A percentile compares a stretch with the other conserved stretches of the same genome.
Evolutionary conservation across 2,797 vertebrate species (phyloP).

Genomic region (Sandelia bainsii): DNA sequence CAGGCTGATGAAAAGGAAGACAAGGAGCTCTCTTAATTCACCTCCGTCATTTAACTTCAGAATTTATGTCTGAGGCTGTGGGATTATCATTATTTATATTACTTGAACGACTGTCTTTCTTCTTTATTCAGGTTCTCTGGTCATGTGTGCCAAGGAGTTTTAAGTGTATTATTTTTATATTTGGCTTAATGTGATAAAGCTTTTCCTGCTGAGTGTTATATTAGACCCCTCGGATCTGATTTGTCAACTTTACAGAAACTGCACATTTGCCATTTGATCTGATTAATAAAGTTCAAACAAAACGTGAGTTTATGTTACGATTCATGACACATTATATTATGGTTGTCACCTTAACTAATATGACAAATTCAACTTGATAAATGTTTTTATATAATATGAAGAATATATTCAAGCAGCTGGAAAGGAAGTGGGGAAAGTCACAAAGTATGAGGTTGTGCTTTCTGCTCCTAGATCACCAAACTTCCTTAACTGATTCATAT

Average conservation of each 20-base stretch:
- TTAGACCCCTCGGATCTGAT: conserved; percentile 7
- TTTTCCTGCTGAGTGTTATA: conserved; percentile 3
- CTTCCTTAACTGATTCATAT: not conserved
- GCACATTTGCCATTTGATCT: conserved; percentile 33
- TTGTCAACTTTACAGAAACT: not conserved
- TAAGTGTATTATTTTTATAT: conserved; percentile 7
- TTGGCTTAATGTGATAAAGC: conserved; percentile 14
- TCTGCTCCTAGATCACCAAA: not conserved
- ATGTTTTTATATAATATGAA: not conserved
- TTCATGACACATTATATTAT: too few relatives aligned
- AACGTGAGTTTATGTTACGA: not conserved
- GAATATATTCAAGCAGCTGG: too few relatives aligned
- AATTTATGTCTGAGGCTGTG: conserved; percentile 7
- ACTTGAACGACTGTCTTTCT: not conserved
- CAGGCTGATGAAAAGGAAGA: conserved; percentile 46
- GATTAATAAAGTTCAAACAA: conserved; percentile 61
- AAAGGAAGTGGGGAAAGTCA: too few relatives aligned
- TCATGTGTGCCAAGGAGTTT: conserved; percentile 38
- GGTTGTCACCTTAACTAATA: not conserved
- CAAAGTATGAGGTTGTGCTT: not conserved
- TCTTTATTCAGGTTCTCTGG: conserved; percentile 10
- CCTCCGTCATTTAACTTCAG: conserved; percentile 6
- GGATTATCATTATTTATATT: conserved; percentile 51
- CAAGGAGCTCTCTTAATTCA: conserved; percentile 39
- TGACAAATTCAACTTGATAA: not conserved